phyloP scores from a whole-genome alignment of 2,888 invertebrate genomes.

The Ochropleura plecta region DNA sequence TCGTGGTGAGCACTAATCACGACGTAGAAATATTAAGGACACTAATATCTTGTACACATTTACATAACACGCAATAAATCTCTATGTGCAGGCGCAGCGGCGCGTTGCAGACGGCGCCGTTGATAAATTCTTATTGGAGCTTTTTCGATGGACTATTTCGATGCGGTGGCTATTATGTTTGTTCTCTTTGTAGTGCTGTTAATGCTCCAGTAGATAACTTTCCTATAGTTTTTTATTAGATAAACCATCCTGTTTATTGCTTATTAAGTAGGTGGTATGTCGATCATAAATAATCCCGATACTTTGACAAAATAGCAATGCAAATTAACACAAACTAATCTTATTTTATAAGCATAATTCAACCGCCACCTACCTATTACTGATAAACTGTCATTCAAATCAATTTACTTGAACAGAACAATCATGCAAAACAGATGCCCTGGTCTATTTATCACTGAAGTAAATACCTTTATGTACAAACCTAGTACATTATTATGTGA shows the following conservation, averaged over 20 bases:
- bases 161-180: constrained; percentile 67
- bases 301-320: constrained; percentile 19
- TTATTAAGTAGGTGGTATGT: background rate
- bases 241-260: no score
- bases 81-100: constrained; percentile 73
- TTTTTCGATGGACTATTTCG: constrained; percentile 83
- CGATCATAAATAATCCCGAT: constrained; percentile 1
- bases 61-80: constrained; percentile 89
- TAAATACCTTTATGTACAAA: constrained; percentile 65
- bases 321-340: constrained; percentile 30
- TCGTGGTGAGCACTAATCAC: constrained; percentile 82
- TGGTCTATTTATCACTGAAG: constrained; percentile 66
- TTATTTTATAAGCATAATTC: constrained; percentile 39
- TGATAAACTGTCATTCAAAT: constrained; percentile 57
- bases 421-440: constrained; percentile 55
- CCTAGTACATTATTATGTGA: constrained; percentile 67
- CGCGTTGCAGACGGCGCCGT: constrained; percentile 80
- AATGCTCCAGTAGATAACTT: constrained; percentile 1
- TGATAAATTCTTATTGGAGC: constrained; percentile 85
- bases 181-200: constrained; percentile 48
- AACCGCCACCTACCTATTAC: constrained; percentile 29
- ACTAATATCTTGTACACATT: constrained; percentile 89
- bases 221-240: background rate
- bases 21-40: constrained; percentile 89
- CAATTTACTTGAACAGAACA: constrained; percentile 48